Conservation (phyloP, 2,113 vertebrate species). For the Thalassoma bifasciatum region DNA sequence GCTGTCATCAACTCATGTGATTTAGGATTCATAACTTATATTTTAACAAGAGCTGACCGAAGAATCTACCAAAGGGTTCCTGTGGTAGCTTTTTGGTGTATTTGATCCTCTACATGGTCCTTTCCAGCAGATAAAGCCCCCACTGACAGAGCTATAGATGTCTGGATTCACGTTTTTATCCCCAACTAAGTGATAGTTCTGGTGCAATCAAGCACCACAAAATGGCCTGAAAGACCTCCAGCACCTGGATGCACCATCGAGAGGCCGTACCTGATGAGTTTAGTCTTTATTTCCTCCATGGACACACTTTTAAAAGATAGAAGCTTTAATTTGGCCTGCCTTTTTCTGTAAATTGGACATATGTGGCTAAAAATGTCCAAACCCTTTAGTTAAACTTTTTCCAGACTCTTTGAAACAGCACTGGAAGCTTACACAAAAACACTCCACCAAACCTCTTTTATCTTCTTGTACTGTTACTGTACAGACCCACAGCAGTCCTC, state of each 20-base stretch:
- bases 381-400: constrained; percentile 5
- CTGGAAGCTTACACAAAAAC: constrained; percentile 4
- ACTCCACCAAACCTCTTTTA: not conserved
- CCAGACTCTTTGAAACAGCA: not conserved
- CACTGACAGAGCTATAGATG: not conserved
- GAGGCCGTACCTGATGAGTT: not conserved
- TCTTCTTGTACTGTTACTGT: constrained; percentile 1
- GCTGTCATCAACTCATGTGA: not conserved
- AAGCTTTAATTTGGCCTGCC: constrained; percentile 10
- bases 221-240: not conserved
- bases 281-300: not conserved
- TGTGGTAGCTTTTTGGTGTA: not conserved
- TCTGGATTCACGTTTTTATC: not conserved
- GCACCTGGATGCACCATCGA: constrained; percentile 12
- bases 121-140: no score
- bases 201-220: no score
- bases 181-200: not conserved
- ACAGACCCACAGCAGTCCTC: not conserved
- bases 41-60: not conserved
- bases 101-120: not conserved
- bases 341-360: not conserved
- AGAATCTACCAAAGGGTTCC: not conserved
- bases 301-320: not conserved
- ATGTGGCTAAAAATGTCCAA: not conserved
- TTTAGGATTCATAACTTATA: not conserved